Base-by-base conservation (phyloP, 2,113 vertebrate species). In the Bos taurus region DNA sequence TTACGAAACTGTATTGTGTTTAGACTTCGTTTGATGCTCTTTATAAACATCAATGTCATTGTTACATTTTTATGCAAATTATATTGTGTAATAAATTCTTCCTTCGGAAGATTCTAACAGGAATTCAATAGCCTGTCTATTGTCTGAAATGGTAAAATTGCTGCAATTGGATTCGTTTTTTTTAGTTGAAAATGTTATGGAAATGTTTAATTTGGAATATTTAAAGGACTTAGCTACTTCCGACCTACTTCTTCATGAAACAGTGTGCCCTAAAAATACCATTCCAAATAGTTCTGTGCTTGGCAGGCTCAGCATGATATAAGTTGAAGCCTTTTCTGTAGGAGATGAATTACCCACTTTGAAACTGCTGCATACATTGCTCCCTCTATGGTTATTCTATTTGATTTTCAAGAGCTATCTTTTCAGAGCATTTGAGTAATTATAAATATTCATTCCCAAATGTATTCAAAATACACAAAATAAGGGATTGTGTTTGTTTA, bases 161-260 rank as follows among this genome's bases (percentile, higher is more conserved):
- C 85, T 94, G 90, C 83, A 94, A 90, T 88, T 90, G 36, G 28
- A 71, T 78, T 96, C 60, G 30, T 78, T 46, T 86, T 98, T 97
- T 98, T 98, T 50, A 67, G 28, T 95, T 96, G 84, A 94, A 81
- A 57, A 93, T 50, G 28, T 90, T 98, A 96, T 50, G 92, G 56
- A 97, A 94, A 88, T 98, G 19, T 95, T 67, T 98, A 84, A 67
- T 98, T 97, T 60, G 91, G 13, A 97, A 97, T 95, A 96, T 94
- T 95, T 92, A 98, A 98, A 98, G 74, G n/a, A 91, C 86, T 95
- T 84, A 30, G 67, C 43, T 94, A 30, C 36, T 95, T 97, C 60
- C 50, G 78, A 95, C 30, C 15, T 95, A 95, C 71, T 93, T 97
- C 46, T 52, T 96, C 96, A 93, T 26, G 95, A 96, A 97, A 95